Evolutionary conservation across 2,888 invertebrate species (phyloP).

Genomic region (Stenodema calcarata): DNA sequence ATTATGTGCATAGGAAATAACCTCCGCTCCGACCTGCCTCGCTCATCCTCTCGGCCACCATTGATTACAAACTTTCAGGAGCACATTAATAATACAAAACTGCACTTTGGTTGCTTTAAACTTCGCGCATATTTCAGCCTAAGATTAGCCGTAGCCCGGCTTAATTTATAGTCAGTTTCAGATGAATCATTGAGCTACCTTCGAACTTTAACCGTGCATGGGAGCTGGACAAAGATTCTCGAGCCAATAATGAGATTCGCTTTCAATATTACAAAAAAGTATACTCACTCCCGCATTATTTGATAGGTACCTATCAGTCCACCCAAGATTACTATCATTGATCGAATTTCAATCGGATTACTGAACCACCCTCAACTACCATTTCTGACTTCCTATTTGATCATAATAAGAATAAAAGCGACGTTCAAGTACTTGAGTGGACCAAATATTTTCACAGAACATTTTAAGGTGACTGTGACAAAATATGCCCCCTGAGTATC

Average conservation of each 20-base stretch:
- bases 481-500: not conserved
- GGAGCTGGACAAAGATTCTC: not conserved
- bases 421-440: no score
- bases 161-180: slow-evolving; percentile 1
- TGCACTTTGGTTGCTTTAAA: not conserved
- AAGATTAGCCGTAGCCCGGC: not conserved
- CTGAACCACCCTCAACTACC: no score
- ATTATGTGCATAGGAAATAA: slow-evolving; percentile 3
- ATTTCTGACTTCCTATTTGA: no score
- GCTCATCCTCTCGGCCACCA: not conserved
- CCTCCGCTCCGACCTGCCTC: not conserved
- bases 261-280: not conserved
- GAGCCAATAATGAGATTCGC: not conserved
- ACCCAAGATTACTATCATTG: no score
- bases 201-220: not conserved
- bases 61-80: slow-evolving; percentile 4
- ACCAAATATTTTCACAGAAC: no score
- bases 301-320: no score
- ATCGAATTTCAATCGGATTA: no score
- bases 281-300: no score
- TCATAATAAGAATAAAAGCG: no score
- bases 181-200: not conserved
- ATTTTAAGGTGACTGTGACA: no score
- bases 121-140: not conserved
- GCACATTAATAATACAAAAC: slow-evolving; percentile 18